Evolutionary conservation across 2,797 vertebrate species (phyloP), one percentile per base, ranked within the genome.

Genomic region (Lacerta agilis): DNA sequence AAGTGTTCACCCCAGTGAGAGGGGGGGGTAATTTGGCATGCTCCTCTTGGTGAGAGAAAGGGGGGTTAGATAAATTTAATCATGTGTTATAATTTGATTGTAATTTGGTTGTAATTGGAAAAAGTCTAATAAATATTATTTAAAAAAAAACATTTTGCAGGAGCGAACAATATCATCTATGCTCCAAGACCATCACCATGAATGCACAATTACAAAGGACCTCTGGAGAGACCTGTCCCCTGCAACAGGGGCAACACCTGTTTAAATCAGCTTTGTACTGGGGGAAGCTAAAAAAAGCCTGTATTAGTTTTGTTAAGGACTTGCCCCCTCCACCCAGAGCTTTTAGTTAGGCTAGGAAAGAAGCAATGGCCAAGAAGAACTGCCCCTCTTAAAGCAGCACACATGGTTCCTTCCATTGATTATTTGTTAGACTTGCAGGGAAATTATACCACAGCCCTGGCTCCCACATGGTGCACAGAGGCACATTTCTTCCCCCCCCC

Each of bases 391-490:
- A 90, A 90, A 90, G 89, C 27, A 77, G 76, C 11, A 33, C 91
- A 91, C 90, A 93, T 92, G 92, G 89, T 79, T 92, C 61, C 92
- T 94, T 93, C 90, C 83, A 79, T 0, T 2, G 3, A 5, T 76
- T 6, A 6, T 85, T 93, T 94, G 95, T 95, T 94, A 86, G 71
- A 67, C 17, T 71, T n/a, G 38, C 86, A 89, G 89, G 93, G 93
- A 95, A 95, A 94, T 91, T 64, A 87, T 3, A 0, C 75, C 66
- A 90, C 88, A 93, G 94, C 91, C 87, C 77, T 89, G 90, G 92
- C 88, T 92, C 87, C 94, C 72, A 38, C 87, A 93, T 86, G 41
- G 6, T 92, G 64, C 71, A 85, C 87, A 0, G 0, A 95, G 82
- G 82, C 1, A 89, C 11, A 45, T n/a, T 49, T 76, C 91, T 91